Percentiles rank a stretch among this genome's conserved stretches.
Evolutionary conservation across 2,797 vertebrate species (phyloP).

Genomic region (Danio jaintianensis): DNA sequence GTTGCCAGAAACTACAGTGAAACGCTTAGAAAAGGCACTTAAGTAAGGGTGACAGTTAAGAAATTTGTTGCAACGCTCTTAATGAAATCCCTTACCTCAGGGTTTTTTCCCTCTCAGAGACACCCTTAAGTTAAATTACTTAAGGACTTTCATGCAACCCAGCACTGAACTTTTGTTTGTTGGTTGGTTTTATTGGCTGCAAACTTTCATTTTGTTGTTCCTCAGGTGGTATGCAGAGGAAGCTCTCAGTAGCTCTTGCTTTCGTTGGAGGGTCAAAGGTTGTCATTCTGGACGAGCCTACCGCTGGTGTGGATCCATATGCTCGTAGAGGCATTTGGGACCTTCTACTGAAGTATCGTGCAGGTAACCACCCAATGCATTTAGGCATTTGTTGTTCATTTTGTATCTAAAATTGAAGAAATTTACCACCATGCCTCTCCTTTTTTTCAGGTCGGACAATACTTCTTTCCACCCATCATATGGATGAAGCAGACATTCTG

Average conservation of each 20-base stretch:
- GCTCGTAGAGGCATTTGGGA: slow-evolving; percentile 98
- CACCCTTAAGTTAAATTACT: too few species aligned
- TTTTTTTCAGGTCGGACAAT: slow-evolving; percentile 88
- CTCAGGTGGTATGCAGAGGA: slow-evolving; percentile 96
- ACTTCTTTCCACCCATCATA: slow-evolving; percentile 98
- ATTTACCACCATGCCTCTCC: neutral
- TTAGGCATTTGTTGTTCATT: neutral
- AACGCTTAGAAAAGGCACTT: too few species aligned
- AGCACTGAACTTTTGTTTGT: neutral
- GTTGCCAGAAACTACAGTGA: too few species aligned
- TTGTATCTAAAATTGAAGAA: neutral
- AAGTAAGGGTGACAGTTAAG: too few species aligned
- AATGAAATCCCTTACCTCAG: too few species aligned
- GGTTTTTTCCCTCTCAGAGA: too few species aligned
- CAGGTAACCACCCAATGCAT: slow-evolving; percentile 77
- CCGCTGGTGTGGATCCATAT: slow-evolving; percentile 96
- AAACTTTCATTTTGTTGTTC: neutral
- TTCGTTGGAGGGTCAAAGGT: slow-evolving; percentile 98
- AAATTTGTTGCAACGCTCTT: too few species aligned
- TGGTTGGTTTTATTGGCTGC: neutral
- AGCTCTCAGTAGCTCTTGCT: slow-evolving; percentile 95
- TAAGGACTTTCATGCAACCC: too few species aligned
- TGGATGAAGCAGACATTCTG: slow-evolving; percentile 98
- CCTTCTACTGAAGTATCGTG: slow-evolving; percentile 93
- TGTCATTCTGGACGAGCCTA: slow-evolving; percentile 97